A percentile compares a stretch with the other conserved stretches of the same genome.
phyloP scores from a whole-genome alignment of 2,113 vertebrate species.

The Lonchura striata region DNA sequence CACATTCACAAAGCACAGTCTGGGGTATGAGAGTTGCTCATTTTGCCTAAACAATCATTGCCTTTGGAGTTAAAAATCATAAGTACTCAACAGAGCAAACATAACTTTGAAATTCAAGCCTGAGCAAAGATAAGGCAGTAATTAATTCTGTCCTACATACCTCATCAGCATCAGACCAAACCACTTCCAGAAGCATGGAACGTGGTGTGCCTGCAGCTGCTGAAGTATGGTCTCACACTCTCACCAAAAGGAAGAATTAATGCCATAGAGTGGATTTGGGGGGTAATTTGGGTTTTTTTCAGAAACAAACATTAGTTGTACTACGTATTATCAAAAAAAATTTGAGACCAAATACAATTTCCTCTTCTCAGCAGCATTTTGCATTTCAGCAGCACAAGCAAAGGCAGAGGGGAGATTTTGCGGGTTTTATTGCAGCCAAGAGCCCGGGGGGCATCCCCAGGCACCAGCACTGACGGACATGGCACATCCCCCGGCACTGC shows the following conservation, averaged over 20 bases:
- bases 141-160: neutral
- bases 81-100: neutral
- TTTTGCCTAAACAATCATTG: neutral
- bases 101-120: neutral
- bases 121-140: neutral
- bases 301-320: accelerated
- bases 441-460: neutral
- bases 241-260: neutral
- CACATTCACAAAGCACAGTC: neutral
- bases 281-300: neutral
- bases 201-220: neutral
- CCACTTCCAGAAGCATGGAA: neutral
- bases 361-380: neutral
- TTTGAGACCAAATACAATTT: neutral
- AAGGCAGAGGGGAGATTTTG: accelerated
- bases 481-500: accelerated
- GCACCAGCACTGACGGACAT: accelerated
- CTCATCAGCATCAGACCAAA: neutral
- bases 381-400: neutral
- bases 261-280: neutral
- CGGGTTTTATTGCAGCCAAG: accelerated
- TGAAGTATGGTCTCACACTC: accelerated
- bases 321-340: neutral
- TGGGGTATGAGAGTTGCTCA: neutral
- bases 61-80: neutral